Evolutionary conservation across 2,113 vertebrate genomes (phyloP), one percentile per base, ranked within the genome.

Genomic region (Vulpes vulpes): DNA sequence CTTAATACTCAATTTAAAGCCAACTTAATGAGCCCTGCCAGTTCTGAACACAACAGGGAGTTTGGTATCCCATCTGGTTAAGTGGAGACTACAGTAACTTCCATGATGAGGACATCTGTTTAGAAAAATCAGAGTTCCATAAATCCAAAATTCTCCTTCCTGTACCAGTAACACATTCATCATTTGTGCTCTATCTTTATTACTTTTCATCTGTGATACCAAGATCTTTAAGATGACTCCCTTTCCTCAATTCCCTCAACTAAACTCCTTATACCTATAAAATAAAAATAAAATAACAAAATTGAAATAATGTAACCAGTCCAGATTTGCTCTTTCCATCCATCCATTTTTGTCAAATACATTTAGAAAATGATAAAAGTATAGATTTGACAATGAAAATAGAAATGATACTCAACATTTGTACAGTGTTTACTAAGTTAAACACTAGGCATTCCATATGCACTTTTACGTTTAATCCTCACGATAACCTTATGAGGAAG

Each of bases 1-100:
- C 93, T 96, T 98, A 98, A 98, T 98, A 98, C 98, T 82, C 97
- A 98, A 95, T 98, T 97, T 98, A 98, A 98, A 98, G 97, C 97
- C 96, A 98, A 97, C 89, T 98, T 98, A 98, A 98, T 98, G 97
- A 98, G 97, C 85, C 97, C 82, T 97, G 97, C 96, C 97, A 97
- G 98, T 96, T 98, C 96, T 49, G 87, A 97, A 97, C 97, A 97
- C 97, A 95, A 94, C 97, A 94, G 98, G 97, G 98, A 98, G 93
- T 89, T 95, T 94, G 91, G 95, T 98, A 97, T 98, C 98, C 97
- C 98, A 98, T 98, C 98, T 98, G 98, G 97, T 98, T 97, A 98
- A 98, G 97, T 97, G 98, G 97, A 96, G 97, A 94, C 97, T 93
- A 96, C 97, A 97, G 97, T 98, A 98, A 89, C 89, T 94, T 98